These are phyloP conservation scores for Microchirus variegatus DNA, from an alignment of 2,797 vertebrate genomes.

Conservation along the genomic window DNA sequence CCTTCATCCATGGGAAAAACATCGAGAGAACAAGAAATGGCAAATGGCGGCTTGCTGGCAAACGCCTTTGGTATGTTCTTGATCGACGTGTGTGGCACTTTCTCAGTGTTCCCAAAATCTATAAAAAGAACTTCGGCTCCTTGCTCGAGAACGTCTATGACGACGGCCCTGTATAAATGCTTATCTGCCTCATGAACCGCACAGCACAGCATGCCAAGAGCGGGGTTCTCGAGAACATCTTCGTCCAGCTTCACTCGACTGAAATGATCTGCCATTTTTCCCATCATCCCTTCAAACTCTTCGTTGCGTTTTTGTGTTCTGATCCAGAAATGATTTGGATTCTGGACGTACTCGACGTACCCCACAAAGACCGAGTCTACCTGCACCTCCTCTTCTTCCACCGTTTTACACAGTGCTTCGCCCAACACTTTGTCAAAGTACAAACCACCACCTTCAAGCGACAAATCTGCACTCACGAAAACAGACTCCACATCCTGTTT, in stretches of 20 bases:
- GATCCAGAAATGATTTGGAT: slow-evolving; percentile 91
- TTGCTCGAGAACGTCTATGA: slow-evolving; percentile 76
- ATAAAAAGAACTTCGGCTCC: slow-evolving; percentile 86
- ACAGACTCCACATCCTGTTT: slow-evolving; percentile 6
- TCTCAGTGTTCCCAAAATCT: slow-evolving; percentile 92
- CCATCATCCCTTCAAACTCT: slow-evolving; percentile 86
- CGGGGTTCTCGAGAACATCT: slow-evolving; percentile 81
- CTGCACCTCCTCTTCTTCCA: slow-evolving; percentile 75
- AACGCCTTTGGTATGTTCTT: slow-evolving; percentile 87
- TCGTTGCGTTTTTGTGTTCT: slow-evolving; percentile 78
- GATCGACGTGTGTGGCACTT: slow-evolving; percentile 82
- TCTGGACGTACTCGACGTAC: slow-evolving; percentile 82
- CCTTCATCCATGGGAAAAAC: slow-evolving; percentile 79
- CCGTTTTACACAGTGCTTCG: slow-evolving; percentile 35
- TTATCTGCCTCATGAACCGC: slow-evolving; percentile 87
- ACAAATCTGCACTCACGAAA: slow-evolving; percentile 1
- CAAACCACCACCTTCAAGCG: slow-evolving; percentile 9
- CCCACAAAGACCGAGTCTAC: slow-evolving; percentile 74
- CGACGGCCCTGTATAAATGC: slow-evolving; percentile 87
- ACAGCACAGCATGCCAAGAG: slow-evolving; percentile 87
- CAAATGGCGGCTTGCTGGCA: slow-evolving; percentile 82
- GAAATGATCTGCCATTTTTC: slow-evolving; percentile 78
- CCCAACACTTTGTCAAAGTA: slow-evolving; percentile 45
- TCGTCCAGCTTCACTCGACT: slow-evolving; percentile 76
- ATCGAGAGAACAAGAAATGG: slow-evolving; percentile 86